These are phyloP conservation scores for Lasioglossum vierecki DNA, from an alignment of 2,888 invertebrate species.

Conservation along the genomic window DNA sequence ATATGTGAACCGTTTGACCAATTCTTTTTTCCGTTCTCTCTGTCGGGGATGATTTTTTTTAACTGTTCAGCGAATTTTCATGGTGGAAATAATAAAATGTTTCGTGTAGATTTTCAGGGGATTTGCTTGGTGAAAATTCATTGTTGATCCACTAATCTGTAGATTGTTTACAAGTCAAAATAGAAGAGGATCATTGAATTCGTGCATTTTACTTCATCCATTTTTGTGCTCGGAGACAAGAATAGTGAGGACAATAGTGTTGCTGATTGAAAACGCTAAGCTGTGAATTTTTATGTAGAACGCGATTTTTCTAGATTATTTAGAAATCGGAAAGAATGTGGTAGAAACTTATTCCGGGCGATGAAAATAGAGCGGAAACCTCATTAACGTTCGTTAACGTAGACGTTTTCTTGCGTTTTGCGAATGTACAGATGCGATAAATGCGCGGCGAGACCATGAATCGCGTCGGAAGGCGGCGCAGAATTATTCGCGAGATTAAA, in stretches of 20 bases:
- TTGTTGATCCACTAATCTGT: too few species aligned
- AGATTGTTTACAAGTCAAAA: too few species aligned
- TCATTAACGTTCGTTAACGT: background rate
- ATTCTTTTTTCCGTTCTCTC: background rate
- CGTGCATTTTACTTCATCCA: too few species aligned
- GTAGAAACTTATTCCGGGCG: background rate
- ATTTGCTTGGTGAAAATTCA: background rate
- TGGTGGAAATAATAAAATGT: background rate
- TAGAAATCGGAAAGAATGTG: background rate
- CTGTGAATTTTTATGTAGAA: background rate
- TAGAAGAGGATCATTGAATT: too few species aligned
- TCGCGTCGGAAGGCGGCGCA: background rate
- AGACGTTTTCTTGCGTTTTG: background rate
- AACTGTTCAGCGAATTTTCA: background rate
- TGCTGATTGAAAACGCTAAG: background rate
- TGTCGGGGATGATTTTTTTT: background rate
- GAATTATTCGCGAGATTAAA: constrained; percentile 4
- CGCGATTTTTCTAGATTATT: background rate
- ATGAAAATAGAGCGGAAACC: constrained; percentile 10
- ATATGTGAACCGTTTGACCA: background rate
- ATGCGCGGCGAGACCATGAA: background rate
- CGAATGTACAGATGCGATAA: background rate
- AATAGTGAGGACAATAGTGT: background rate
- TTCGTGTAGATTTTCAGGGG: background rate
- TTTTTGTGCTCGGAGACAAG: background rate